phyloP scores from a whole-genome alignment of 35 echinoderm and acorn worm genomes.

The Ophiothrix spiculata region DNA sequence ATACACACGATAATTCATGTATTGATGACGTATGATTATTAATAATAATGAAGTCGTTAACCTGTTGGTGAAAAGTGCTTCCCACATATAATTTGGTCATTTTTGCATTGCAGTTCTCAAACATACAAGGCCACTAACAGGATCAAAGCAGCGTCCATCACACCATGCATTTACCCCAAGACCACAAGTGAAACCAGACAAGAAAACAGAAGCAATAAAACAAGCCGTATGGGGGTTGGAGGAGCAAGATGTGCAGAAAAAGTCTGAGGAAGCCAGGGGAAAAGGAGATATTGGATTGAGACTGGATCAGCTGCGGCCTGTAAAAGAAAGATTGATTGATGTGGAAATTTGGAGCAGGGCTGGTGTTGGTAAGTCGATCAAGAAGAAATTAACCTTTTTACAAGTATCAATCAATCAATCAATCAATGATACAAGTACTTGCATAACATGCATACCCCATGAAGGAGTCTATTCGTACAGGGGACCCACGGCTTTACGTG shows the following conservation, averaged over 20 bases:
- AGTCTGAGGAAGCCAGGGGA: background rate
- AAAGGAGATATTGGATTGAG: background rate
- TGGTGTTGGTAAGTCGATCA: constrained; percentile 39
- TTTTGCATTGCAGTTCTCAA: too few species aligned
- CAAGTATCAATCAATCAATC: too few species aligned
- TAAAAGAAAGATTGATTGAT: background rate
- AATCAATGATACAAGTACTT: too few species aligned
- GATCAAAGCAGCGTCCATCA: background rate
- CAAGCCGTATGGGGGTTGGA: background rate
- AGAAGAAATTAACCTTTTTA: background rate
- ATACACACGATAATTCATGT: too few species aligned
- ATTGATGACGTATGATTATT: too few species aligned
- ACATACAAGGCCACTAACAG: background rate
- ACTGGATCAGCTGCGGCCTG: background rate
- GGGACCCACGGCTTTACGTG: too few species aligned
- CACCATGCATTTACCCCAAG: background rate
- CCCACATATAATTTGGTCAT: too few species aligned
- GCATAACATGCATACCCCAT: too few species aligned
- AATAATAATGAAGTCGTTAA: too few species aligned
- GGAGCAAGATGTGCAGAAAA: too few species aligned
- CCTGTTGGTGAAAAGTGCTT: too few species aligned
- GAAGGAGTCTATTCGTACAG: too few species aligned
- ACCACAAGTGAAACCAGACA: background rate
- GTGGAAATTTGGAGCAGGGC: constrained; percentile 66
- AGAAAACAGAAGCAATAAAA: background rate